A percentile compares a stretch with the other conserved stretches of the same genome.
Conservation (phyloP, 2,888 invertebrate species). For the Rhingia rostrata region DNA sequence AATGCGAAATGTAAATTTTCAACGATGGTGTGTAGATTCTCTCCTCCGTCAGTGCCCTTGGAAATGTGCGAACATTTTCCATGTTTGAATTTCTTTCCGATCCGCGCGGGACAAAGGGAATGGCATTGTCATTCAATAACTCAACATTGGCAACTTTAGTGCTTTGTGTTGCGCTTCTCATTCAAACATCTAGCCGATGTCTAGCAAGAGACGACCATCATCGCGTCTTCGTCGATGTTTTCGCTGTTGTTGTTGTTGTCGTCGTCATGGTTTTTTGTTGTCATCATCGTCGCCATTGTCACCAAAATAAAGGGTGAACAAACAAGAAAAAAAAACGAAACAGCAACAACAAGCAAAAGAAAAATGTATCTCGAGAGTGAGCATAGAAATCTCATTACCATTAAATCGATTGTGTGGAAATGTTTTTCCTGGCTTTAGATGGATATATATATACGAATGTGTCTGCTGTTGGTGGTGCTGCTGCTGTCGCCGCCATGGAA, state of each 20-base stretch:
- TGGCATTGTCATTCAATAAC: constrained; percentile 72
- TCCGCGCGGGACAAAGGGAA: constrained; percentile 9
- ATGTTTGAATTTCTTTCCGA: constrained; percentile 40
- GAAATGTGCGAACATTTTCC: constrained; percentile 68
- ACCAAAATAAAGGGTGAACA: constrained; percentile 54
- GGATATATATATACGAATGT: constrained; percentile 9
- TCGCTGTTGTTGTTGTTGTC: constrained; percentile 32
- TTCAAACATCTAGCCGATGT: constrained; percentile 56
- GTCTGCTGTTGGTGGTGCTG: not conserved
- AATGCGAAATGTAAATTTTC: constrained; percentile 72
- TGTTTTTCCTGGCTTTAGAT: constrained; percentile 47
- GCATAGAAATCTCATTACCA: constrained; percentile 74
- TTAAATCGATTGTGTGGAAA: constrained; percentile 75
- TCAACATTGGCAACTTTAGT: constrained; percentile 71
- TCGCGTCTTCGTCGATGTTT: constrained; percentile 8
- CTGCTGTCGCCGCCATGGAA: constrained; percentile 20
- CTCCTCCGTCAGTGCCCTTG: constrained; percentile 26
- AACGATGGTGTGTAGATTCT: constrained; percentile 10
- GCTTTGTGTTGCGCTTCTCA: constrained; percentile 58
- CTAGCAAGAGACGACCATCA: constrained; percentile 21
- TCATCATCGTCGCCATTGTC: constrained; percentile 60
- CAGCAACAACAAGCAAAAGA: constrained; percentile 48
- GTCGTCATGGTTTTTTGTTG: constrained; percentile 29
- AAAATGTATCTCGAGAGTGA: constrained; percentile 66
- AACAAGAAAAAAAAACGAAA: constrained; percentile 28